Evolutionary conservation across 2,113 vertebrate genomes (phyloP), one percentile per base, ranked within the genome.

Genomic region (Hydrolagus affinis): DNA sequence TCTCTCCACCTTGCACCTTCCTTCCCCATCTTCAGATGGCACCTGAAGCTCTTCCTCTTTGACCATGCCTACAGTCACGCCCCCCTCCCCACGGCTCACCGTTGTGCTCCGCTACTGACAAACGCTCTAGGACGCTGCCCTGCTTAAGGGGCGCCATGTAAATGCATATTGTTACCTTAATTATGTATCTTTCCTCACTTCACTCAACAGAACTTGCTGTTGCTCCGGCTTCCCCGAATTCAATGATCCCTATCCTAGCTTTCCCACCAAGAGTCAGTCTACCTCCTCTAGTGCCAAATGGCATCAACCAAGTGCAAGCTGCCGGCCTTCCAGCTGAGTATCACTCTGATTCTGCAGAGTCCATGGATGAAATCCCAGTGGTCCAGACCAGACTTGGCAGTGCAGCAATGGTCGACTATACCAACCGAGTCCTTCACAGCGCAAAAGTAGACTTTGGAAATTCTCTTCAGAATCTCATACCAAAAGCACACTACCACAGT

Each of bases 341-440:
- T 92, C 94, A 94, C 87, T 96, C 96, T 0, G 93, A 96, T 88
- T 97, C 95, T 0, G 93, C 95, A 0, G 95, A 98, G 87, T 96
- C 96, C 83, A 89, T 96, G 94, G 94, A 97, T 86, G 96, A 97
- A 90, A 96, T 96, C 77, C 96, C 96, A 0, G 94, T 98, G 90
- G 93, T 92, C 11, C 90, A 96, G 91, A 96, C 93, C 59, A 90
- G 85, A 74, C 93, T 96, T 68, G 97, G 95, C 88, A 97, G 94
- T 14, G 89, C 90, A 0, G 89, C 93, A 66, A 86, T 89, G 85
- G 88, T 86, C 0, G 87, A 87, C 66, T 86, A 89, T n/a, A 0
- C 59, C 74, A 28, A 86, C 0, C 87, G 87, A 1, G 85, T 89
- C 0, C 56, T 70, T 57, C 86, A 30, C 86, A 86, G 68, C 87